Evolutionary conservation across 92 coral and sea anemone genomes (phyloP).

Genomic region (Paragorgia papillata): DNA sequence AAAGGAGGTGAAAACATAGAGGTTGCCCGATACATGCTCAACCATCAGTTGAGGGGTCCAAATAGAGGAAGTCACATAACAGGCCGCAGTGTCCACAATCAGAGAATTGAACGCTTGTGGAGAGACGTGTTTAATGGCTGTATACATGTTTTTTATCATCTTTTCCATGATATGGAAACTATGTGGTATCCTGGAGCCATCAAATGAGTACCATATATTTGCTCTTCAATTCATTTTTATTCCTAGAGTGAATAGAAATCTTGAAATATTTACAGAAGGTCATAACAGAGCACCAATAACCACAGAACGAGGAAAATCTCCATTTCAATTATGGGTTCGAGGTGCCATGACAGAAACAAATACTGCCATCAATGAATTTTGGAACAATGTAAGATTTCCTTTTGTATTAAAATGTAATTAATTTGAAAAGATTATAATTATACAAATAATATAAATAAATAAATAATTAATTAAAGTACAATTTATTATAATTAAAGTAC

Average conservation of each 20-base stretch:
- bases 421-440: too few species aligned
- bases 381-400: neutral
- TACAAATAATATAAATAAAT: too few species aligned
- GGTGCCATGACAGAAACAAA: too few species aligned
- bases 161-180: conserved; percentile 5
- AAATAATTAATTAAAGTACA: too few species aligned
- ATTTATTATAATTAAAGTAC: too few species aligned
- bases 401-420: neutral
- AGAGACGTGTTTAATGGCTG: neutral
- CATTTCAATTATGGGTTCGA: neutral
- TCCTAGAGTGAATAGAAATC: neutral
- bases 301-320: neutral
- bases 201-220: too few species aligned
- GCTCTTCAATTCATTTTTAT: too few species aligned
- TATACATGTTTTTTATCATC: neutral
- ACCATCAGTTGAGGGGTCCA: too few species aligned
- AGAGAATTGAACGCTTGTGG: conserved; percentile 1
- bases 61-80: too few species aligned
- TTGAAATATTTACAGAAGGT: neutral
- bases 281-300: conserved; percentile 1
- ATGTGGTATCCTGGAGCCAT: neutral
- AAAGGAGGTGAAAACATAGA: too few species aligned
- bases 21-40: too few species aligned
- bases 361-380: conserved; percentile 6
- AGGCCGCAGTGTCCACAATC: too few species aligned